Conservation (phyloP, 2,113 vertebrate genomes). For the Scopus umbretta region DNA sequence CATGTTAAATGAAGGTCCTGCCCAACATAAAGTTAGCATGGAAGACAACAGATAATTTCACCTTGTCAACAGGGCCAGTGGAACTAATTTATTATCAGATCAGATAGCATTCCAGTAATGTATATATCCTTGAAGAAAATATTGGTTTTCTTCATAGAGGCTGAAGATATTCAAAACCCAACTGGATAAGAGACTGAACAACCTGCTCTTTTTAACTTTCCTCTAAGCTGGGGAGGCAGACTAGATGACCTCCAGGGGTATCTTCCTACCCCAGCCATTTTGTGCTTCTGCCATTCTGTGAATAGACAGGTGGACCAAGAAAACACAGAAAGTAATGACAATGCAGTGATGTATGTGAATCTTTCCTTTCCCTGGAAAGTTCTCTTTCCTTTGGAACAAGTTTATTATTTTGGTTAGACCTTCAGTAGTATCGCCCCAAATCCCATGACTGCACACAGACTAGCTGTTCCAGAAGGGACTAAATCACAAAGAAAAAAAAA, state of each 20-base stretch:
- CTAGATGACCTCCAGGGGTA: neutral
- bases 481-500: neutral
- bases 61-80: neutral
- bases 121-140: neutral
- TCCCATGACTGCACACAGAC: neutral
- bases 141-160: neutral
- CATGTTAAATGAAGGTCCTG: constrained; percentile 25
- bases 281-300: neutral
- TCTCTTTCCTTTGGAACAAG: neutral
- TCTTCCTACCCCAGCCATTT: neutral
- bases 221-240: neutral
- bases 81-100: neutral
- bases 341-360: neutral
- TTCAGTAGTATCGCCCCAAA: neutral
- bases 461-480: neutral
- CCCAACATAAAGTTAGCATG: neutral
- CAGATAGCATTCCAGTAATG: neutral
- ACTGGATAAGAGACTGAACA: neutral
- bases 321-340: neutral
- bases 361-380: neutral
- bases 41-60: neutral
- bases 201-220: neutral
- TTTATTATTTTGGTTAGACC: neutral
- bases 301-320: neutral
- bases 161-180: neutral